Evolutionary conservation across 2,888 invertebrate genomes (phyloP), one percentile per base, ranked within the genome.

Genomic region (Sturmia bella): DNA sequence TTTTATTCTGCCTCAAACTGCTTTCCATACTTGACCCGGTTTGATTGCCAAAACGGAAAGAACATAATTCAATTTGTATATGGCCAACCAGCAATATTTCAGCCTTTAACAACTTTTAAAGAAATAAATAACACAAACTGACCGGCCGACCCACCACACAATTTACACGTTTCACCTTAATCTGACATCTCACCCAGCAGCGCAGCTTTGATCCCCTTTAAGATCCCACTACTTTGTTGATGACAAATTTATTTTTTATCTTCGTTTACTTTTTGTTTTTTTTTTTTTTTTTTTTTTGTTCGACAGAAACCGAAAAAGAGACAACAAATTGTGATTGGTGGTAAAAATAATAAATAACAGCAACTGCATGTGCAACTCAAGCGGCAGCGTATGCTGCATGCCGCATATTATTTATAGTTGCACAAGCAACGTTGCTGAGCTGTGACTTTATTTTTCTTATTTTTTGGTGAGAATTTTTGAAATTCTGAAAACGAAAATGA

Each of bases 381-480:
- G 7, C 39, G 11, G 17, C 56, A 45, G 48, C 74, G 27, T 74
- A n/a, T 50, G 45, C 43, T 52, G 15, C 43, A 61, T 24, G 59
- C 52, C 17, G 73, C 70, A 59, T 70, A 64, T 82, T 78, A 74
- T 82, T 82, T 82, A 73, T 82, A 74, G 81, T 72, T 66, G 43
- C 63, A 63, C 63, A 73, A 68, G 68, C 66, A 68, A 63, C 39
- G 7, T 32, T 72, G 72, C 56, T n/a, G 17, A 13, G 17, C 48
- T 24, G 54, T 45, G 64, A 70, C n/a, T n/a, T n/a, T n/a, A n/a
- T n/a, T n/a, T n/a, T n/a, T n/a, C n/a, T n/a, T n/a, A n/a, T n/a
- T 81, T 72, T 37, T 50, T 11, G 41, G 43, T 19, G 19, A 24
- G 19, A 39, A 77, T 70, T 70, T 77, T 77, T 72, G 11, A 72